phyloP scores from a whole-genome alignment of 2,113 vertebrate genomes.

The Elaphurus davidianus region DNA sequence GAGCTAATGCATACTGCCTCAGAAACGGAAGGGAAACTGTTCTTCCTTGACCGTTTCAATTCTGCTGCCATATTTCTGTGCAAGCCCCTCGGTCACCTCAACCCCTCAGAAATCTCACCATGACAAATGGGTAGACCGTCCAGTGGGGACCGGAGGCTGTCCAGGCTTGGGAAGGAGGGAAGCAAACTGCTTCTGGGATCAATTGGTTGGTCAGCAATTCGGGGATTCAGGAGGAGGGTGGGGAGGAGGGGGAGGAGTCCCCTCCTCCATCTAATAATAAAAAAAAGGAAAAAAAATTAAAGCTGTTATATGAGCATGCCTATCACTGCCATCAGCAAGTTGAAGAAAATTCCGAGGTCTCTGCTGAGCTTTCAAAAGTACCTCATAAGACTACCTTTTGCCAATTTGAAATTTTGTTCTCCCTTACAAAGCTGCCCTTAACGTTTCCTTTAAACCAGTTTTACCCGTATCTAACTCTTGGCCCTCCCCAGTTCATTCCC shows the following conservation, averaged over 20 bases:
- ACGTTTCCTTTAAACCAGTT: not conserved
- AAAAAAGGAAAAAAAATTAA: not conserved
- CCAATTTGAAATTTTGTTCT: not conserved
- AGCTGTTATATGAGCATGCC: not conserved
- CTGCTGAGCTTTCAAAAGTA: not conserved
- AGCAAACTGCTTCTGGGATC: not conserved
- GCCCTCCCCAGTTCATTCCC: not conserved
- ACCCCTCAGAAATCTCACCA: not conserved
- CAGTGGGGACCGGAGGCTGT: not conserved
- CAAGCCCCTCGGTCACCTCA: not conserved
- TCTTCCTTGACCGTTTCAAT: not conserved
- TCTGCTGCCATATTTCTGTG: not conserved
- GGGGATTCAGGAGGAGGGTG: not conserved
- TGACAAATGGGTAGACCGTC: not conserved
- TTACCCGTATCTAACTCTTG: not conserved
- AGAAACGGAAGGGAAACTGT: not conserved
- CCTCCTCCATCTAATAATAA: not conserved
- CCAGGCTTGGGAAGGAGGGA: not conserved
- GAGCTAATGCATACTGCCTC: not conserved
- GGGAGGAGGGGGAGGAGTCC: not conserved
- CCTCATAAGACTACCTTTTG: not conserved
- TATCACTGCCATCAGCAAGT: not conserved
- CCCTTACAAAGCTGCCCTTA: not conserved
- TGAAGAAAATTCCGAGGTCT: slow-evolving; percentile 1
- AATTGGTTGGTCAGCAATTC: not conserved